phyloP scores from a whole-genome alignment of 2,113 vertebrate genomes.

The Pachyramphus minor region DNA sequence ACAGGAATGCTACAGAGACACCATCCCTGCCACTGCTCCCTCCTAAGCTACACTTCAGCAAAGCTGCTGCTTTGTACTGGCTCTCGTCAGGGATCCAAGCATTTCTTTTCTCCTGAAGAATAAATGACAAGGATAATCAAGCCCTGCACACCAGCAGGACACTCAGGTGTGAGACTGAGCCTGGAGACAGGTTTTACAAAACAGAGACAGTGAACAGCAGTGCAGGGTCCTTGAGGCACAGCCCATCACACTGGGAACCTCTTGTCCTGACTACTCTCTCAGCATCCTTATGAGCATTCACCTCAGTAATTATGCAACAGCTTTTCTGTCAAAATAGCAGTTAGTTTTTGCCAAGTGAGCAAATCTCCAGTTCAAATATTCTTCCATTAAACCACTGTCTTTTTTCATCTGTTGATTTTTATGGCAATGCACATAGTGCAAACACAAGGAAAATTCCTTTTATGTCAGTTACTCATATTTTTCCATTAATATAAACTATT shows the following conservation, averaged over 20 bases:
- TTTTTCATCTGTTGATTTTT: conserved; percentile 70
- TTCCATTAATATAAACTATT: conserved; percentile 78
- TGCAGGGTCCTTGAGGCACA: neutral
- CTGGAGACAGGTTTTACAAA: neutral
- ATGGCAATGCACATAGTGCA: conserved; percentile 57
- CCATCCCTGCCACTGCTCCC: neutral
- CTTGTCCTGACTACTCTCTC: neutral
- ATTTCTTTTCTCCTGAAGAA: neutral
- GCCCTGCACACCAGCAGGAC: neutral
- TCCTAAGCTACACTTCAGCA: neutral
- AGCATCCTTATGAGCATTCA: neutral
- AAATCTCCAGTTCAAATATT: neutral
- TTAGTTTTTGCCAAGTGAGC: neutral
- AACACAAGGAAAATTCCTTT: conserved; percentile 76
- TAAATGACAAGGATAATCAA: too few species aligned
- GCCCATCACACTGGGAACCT: neutral
- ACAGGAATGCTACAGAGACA: neutral
- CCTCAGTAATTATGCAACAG: neutral
- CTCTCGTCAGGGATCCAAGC: neutral
- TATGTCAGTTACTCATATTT: conserved; percentile 80
- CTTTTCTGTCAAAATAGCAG: neutral
- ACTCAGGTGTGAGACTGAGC: neutral
- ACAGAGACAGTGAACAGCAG: neutral
- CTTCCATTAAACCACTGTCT: conserved; percentile 61
- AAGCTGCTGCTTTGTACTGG: neutral